Conservation (phyloP, 2,797 vertebrate genomes). For the Uromys caudimaculatus region DNA sequence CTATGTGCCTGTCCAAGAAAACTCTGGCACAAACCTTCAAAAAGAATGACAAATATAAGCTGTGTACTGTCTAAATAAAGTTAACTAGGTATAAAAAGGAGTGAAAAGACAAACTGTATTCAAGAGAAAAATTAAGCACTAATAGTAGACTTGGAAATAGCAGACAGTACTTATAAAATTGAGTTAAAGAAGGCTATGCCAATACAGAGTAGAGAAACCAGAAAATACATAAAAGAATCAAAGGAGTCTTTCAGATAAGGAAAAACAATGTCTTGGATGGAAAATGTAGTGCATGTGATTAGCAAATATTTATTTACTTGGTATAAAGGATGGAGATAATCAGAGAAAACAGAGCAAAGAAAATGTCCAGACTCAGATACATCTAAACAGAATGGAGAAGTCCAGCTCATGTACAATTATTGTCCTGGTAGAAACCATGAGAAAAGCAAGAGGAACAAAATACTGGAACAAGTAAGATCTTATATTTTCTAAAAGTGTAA, state of each 20-base stretch:
- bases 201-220: not conserved
- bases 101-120: not conserved
- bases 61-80: not conserved
- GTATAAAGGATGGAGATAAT: slow-evolving; percentile 24
- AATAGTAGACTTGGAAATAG: not conserved
- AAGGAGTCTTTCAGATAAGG: not conserved
- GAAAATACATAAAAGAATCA: not conserved
- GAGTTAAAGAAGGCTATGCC: not conserved
- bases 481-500: not conserved
- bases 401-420: not conserved
- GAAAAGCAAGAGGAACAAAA: not conserved
- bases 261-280: not conserved
- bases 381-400: not conserved
- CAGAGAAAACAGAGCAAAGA: not conserved
- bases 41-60: slow-evolving; percentile 30
- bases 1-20: not conserved
- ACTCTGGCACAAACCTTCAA: not conserved
- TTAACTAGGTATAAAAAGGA: not conserved
- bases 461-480: not conserved
- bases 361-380: not conserved
- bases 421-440: not conserved
- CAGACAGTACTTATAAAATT: not conserved
- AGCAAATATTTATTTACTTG: not conserved
- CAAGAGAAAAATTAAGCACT: slow-evolving; percentile 23
- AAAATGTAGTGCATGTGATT: not conserved